phyloP scores from a whole-genome alignment of 1,140 invertebrate genomes.

The Megalopta genalis region DNA sequence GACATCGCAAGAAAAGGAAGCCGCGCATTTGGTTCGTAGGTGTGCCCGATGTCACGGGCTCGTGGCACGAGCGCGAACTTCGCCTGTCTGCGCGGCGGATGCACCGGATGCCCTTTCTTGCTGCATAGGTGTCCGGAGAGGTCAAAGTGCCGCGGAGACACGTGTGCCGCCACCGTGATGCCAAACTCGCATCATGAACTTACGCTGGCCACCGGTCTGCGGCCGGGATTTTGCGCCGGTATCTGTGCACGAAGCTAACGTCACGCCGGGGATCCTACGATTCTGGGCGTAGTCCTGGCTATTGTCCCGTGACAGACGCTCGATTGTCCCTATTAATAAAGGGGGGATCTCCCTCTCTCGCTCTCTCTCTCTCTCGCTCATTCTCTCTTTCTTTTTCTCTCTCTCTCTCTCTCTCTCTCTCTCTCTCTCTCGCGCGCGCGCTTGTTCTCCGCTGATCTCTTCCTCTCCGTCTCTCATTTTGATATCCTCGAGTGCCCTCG shows the following conservation, averaged over 20 bases:
- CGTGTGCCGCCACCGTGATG: slow-evolving; percentile 50
- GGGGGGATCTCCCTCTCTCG: slow-evolving; percentile 18
- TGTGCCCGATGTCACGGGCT: slow-evolving; percentile 64
- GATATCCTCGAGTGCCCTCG: slow-evolving; percentile 72
- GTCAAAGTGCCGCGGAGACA: slow-evolving; percentile 47
- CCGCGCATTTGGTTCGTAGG: slow-evolving; percentile 65
- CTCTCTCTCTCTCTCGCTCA: too few relatives aligned
- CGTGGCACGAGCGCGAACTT: slow-evolving; percentile 61
- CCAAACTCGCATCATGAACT: background rate
- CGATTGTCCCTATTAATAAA: slow-evolving; percentile 76
- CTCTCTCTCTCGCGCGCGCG: too few relatives aligned
- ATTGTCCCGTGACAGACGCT: slow-evolving; percentile 71
- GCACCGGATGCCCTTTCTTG: slow-evolving; percentile 61
- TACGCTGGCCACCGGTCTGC: background rate
- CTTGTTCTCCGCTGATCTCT: too few relatives aligned
- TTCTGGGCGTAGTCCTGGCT: slow-evolving; percentile 67
- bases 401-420: too few relatives aligned
- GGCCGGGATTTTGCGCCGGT: background rate
- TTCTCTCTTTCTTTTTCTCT: background rate
- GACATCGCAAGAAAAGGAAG: slow-evolving; percentile 36
- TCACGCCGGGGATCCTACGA: slow-evolving; percentile 43
- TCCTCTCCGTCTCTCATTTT: slow-evolving; percentile 22
- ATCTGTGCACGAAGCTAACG: background rate
- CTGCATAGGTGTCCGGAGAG: slow-evolving; percentile 40
- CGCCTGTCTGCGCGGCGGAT: slow-evolving; percentile 60